These are phyloP conservation scores for Cryptomyrus ogoouensis DNA, from an alignment of 2,113 vertebrate genomes.

Conservation along the genomic window DNA sequence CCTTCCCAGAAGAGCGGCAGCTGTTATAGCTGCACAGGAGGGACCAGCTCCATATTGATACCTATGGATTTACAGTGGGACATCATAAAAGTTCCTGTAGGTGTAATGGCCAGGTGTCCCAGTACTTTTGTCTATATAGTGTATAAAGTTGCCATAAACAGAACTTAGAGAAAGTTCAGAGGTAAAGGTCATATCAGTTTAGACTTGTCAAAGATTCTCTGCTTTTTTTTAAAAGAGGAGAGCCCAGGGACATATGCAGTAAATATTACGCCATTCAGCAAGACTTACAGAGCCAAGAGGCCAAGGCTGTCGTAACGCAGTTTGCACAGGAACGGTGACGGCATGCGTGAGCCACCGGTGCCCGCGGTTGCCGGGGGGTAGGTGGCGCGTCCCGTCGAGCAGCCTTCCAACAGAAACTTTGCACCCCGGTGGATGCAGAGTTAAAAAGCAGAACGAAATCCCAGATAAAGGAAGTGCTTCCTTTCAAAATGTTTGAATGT, in stretches of 20 bases:
- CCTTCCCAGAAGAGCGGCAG: no score
- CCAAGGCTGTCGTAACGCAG: background rate
- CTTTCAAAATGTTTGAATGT: background rate
- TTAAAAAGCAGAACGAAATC: background rate
- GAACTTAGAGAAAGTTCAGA: background rate
- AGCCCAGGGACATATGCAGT: background rate
- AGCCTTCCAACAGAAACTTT: background rate
- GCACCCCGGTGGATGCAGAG: background rate
- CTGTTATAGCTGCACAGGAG: no score
- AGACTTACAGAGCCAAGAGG: background rate
- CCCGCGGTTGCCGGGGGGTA: no score
- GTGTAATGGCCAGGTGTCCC: no score
- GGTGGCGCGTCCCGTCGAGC: background rate
- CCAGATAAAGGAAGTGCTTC: background rate
- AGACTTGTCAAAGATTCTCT: background rate
- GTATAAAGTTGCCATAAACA: background rate
- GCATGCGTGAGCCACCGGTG: background rate
- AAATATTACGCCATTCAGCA: background rate
- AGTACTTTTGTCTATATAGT: background rate
- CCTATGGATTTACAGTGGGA: no score
- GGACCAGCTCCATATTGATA: no score
- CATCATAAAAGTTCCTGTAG: no score
- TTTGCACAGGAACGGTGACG: background rate
- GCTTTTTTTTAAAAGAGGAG: background rate
- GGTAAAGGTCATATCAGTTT: background rate